Percentiles rank a stretch among this genome's conserved stretches.
These are phyloP conservation scores for Micronycteris hirsuta DNA, from an alignment of 2,113 vertebrate genomes.

Conservation along the genomic window DNA sequence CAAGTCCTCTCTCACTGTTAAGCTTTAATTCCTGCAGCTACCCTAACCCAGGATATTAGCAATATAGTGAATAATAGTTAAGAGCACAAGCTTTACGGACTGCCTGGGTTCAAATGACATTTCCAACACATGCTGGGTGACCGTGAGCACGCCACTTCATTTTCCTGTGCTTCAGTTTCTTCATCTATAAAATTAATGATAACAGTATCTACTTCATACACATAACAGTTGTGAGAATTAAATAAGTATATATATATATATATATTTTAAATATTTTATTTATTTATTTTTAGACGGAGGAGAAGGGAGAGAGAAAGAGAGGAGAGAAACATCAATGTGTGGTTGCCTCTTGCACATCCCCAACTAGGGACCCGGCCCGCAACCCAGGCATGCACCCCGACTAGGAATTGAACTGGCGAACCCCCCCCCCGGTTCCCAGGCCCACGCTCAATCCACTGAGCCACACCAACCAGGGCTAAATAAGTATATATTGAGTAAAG, in stretches of 20 bases:
- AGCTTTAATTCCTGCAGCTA: conserved; percentile 3
- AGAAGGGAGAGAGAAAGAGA: too few species aligned
- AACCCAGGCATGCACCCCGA: too few species aligned
- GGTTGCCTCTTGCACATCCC: too few species aligned
- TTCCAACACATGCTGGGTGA: neutral
- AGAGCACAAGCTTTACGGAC: neutral
- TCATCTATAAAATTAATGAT: conserved; percentile 29
- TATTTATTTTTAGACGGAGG: too few species aligned
- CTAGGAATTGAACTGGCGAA: too few species aligned
- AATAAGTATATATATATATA: neutral
- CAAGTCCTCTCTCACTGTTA: neutral
- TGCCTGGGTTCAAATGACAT: neutral
- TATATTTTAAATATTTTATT: too few species aligned
- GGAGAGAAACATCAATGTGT: too few species aligned
- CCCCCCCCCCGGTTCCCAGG: too few species aligned
- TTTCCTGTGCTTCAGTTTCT: conserved; percentile 21
- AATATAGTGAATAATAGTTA: neutral
- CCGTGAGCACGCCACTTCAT: neutral
- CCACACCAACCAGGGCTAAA: too few species aligned
- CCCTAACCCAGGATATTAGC: neutral
- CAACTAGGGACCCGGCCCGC: too few species aligned
- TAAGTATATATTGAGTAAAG: neutral
- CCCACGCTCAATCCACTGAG: too few species aligned
- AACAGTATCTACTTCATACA: neutral
- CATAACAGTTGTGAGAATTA: neutral